These are phyloP conservation scores for Ericerus pela DNA, from an alignment of 1,140 invertebrate genomes.

Conservation along the genomic window DNA sequence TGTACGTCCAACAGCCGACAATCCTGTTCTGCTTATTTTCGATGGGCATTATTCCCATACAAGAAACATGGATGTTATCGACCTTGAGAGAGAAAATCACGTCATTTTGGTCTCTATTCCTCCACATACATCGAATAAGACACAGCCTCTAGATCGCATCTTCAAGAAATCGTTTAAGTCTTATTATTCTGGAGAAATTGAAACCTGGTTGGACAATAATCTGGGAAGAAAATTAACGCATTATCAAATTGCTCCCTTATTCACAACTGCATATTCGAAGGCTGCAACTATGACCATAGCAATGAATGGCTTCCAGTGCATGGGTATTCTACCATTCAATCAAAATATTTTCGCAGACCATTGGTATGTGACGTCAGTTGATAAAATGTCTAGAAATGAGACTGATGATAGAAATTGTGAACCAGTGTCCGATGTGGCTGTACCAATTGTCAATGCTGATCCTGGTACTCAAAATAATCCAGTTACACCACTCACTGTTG, in stretches of 20 bases:
- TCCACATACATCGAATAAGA: slow-evolving; percentile 25
- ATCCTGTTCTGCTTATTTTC: slow-evolving; percentile 23
- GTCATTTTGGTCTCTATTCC: slow-evolving; percentile 26
- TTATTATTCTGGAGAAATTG: slow-evolving; percentile 22
- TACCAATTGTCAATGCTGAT: too few relatives aligned
- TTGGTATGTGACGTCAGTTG: not conserved
- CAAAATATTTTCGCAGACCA: not conserved
- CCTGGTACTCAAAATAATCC: not conserved
- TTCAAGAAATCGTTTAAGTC: slow-evolving; percentile 23
- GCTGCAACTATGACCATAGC: slow-evolving; percentile 12
- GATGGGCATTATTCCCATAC: slow-evolving; percentile 24
- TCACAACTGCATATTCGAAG: slow-evolving; percentile 15
- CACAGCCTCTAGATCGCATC: slow-evolving; percentile 27
- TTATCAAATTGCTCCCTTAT: slow-evolving; percentile 24
- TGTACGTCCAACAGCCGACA: slow-evolving; percentile 17
- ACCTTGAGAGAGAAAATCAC: slow-evolving; percentile 22
- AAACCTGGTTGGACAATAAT: slow-evolving; percentile 26
- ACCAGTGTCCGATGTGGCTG: too few relatives aligned
- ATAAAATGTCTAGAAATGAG: not conserved
- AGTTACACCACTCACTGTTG: not conserved
- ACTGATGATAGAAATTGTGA: too few relatives aligned
- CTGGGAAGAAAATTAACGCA: slow-evolving; percentile 25
- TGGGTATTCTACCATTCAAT: slow-evolving; percentile 16
- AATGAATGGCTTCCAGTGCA: slow-evolving; percentile 16
- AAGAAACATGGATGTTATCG: slow-evolving; percentile 28